A percentile compares a stretch with the other conserved stretches of the same genome.
Evolutionary conservation across 2,888 invertebrate species (phyloP).

Genomic region (Steromphala cineraria): DNA sequence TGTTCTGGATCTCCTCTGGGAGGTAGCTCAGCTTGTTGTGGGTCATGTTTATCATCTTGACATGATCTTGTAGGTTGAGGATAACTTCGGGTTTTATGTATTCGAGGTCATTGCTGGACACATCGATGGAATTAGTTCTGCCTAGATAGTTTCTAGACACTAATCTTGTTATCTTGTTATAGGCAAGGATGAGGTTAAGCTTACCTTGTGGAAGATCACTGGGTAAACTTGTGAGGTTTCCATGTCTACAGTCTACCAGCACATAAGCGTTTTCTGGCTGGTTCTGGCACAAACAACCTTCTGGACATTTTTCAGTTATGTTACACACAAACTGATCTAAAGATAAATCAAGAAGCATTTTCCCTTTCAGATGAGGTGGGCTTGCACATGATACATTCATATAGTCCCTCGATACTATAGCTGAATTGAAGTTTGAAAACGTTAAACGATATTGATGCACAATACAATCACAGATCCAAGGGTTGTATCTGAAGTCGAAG

Average conservation of each 20-base stretch:
- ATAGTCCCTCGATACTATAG: not conserved
- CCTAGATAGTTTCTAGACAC: not conserved
- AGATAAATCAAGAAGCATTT: not conserved
- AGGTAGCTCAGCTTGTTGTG: not conserved
- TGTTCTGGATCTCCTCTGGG: not conserved
- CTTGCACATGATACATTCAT: not conserved
- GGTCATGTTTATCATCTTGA: not conserved
- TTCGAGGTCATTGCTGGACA: not conserved
- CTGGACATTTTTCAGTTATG: not conserved
- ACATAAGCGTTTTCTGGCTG: not conserved
- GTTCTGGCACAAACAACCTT: not conserved
- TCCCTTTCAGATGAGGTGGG: not conserved
- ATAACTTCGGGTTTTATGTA: not conserved
- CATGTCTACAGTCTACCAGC: not conserved
- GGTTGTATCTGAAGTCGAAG: not conserved
- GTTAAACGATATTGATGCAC: not conserved
- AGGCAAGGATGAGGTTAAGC: not conserved
- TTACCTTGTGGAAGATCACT: not conserved
- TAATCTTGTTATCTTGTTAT: not conserved
- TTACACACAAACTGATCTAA: not conserved
- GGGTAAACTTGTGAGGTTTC: not conserved
- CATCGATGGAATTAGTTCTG: not conserved
- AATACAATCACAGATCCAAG: not conserved
- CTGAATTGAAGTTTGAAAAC: not conserved
- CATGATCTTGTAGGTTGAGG: not conserved